Conservation (phyloP, 2,888 invertebrate species). For the Abrostola tripartita region DNA sequence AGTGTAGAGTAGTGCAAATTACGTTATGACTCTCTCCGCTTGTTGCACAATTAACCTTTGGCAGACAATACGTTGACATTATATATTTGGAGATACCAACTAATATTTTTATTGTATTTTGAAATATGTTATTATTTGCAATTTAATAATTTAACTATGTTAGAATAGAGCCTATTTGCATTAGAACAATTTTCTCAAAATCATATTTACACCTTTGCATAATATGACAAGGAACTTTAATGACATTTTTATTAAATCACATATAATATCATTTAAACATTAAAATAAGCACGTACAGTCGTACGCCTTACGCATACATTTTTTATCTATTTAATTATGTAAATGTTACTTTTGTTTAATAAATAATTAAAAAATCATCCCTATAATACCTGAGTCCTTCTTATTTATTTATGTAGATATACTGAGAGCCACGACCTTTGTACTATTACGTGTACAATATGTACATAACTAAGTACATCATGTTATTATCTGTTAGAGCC, state of each 20-base stretch:
- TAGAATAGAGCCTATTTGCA: too few species aligned
- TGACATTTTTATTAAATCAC: neutral
- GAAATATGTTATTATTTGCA: too few species aligned
- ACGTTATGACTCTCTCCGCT: conserved; percentile 9
- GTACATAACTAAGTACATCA: too few species aligned
- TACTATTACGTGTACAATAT: too few species aligned
- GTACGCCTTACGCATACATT: neutral
- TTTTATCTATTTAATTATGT: neutral
- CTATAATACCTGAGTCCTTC: neutral
- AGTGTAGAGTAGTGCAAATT: conserved; percentile 7
- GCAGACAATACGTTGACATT: neutral
- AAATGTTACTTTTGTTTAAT: neutral
- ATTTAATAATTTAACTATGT: too few species aligned
- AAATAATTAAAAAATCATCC: neutral
- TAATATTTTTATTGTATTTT: neutral
- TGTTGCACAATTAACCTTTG: conserved; percentile 7
- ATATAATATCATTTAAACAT: neutral
- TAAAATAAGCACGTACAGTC: neutral
- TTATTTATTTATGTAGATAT: too few species aligned
- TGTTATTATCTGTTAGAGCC: too few species aligned
- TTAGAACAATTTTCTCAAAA: neutral
- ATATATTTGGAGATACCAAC: conserved; percentile 2
- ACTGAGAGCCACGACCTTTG: too few species aligned
- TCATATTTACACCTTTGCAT: neutral
- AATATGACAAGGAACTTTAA: neutral